Evolutionary conservation across 2,888 invertebrate species (phyloP), one percentile per base, ranked within the genome.

Genomic region (Pyrocoelia pectoralis): DNA sequence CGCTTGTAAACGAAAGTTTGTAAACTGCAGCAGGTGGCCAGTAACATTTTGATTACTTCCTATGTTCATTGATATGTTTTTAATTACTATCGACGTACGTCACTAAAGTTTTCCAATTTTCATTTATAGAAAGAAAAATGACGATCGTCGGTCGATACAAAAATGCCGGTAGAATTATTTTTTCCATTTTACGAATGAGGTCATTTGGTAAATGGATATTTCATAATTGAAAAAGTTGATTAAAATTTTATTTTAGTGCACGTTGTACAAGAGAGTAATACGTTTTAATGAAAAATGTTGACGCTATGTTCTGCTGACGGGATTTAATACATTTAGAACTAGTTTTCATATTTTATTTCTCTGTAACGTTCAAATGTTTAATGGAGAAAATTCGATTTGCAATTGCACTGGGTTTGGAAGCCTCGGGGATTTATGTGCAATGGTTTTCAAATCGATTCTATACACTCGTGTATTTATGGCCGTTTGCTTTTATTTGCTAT

Each of bases 1-100:
- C 10, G n/a, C 17, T n/a, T 17, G 17, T 46, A 46, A 46, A 18
- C 17, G 46, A 13, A 41, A 41, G 14, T 41, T 41, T 41, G 12
- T 9, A 41, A 41, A 13, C 4, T 56, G 56, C 56, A 56, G 48
- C 56, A 56, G 56, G 56, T 56, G 56, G 56, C 29, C 56, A 48
- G 46, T 56, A 54, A 46, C 41, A 17, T 55, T 55, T 48, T 29
- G 55, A 55, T 55, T 55, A 55, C 55, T 17, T 48, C 17, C 13
- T 13, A n/a, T 33, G 33, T n/a, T 33, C 33, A n/a, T 4, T 33
- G 33, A 33, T n/a, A 8, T 33, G 33, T 33, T 33, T 33, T 33
- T 33, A 33, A 33, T 33, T 33, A 33, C 2, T n/a, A 3, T n/a
- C 33, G n/a, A 8, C 24, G n/a, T 33, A 8, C 3, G 4, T 24